These are phyloP conservation scores for Drosophila burlai DNA, from an alignment of 1,140 invertebrate genomes.

Conservation along the genomic window DNA sequence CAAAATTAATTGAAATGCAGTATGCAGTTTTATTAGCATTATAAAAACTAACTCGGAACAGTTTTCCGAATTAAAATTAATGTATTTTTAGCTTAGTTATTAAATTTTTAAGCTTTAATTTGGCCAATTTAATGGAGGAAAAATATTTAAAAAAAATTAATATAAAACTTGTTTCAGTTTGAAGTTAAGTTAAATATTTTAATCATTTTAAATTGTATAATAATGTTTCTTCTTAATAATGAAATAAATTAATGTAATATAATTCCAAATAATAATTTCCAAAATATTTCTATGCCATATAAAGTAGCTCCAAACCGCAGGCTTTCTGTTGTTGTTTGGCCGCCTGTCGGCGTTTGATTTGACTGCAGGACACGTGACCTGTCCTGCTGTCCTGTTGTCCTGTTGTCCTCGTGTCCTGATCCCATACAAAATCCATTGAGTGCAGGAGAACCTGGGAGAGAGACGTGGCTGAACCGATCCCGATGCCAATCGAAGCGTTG, in stretches of 20 bases:
- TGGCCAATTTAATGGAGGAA: no score
- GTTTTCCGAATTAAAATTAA: no score
- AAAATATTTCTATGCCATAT: not conserved
- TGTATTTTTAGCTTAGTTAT: no score
- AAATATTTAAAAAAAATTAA: not conserved
- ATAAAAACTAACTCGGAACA: no score
- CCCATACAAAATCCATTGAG: slow-evolving; percentile 4
- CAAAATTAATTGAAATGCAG: no score
- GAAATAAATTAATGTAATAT: no score
- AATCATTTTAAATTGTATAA: not conserved
- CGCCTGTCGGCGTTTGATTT: slow-evolving; percentile 15
- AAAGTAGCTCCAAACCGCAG: slow-evolving; percentile 1
- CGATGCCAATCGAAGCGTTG: slow-evolving; percentile 9
- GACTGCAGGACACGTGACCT: slow-evolving; percentile 13
- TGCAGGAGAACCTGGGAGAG: not conserved
- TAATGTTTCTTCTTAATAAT: not conserved
- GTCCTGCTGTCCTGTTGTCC: not conserved
- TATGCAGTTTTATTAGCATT: no score
- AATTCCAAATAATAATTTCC: no score
- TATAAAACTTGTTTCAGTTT: not conserved
- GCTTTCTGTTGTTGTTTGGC: not conserved
- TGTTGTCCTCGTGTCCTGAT: not conserved
- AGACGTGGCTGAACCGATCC: not conserved
- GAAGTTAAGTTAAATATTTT: no score
- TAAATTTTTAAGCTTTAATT: no score